Evolutionary conservation across 2,888 invertebrate species (phyloP).

Genomic region (Apotomis turbidana): DNA sequence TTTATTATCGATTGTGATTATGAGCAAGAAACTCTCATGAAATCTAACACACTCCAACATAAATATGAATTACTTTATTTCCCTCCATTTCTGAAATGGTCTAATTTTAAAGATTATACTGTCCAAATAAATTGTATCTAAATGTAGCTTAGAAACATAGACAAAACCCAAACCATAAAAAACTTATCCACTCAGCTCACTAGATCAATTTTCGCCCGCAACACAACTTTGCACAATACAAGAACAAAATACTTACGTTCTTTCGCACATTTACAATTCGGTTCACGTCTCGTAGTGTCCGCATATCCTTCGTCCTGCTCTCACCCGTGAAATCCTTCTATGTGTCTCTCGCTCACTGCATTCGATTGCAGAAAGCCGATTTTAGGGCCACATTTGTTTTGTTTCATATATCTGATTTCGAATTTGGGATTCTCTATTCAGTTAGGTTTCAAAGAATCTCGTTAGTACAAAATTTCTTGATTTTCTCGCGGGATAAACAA

Average conservation of each 20-base stretch:
- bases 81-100: no score
- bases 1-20: no score
- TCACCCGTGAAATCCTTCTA: conserved; percentile 37
- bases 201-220: conserved; percentile 44
- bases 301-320: conserved; percentile 55
- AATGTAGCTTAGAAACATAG: no score
- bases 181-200: neutral
- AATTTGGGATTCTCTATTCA: conserved; percentile 54
- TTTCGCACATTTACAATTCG: conserved; percentile 72
- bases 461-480: neutral
- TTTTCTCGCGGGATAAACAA: neutral
- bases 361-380: conserved; percentile 72
- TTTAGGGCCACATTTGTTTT: conserved; percentile 64
- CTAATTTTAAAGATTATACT: no score
- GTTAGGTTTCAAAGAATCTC: conserved; percentile 17
- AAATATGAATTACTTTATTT: no score
- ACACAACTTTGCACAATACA: conserved; percentile 52
- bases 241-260: conserved; percentile 42
- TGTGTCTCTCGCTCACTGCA: conserved; percentile 51
- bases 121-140: no score
- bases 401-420: conserved; percentile 58
- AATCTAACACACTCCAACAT: no score
- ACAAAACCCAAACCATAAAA: no score
- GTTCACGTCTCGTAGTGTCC: conserved; percentile 71
- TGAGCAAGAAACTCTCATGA: no score